These are phyloP conservation scores for Liodrosophila aerea DNA, from an alignment of 2,888 invertebrate genomes.

Conservation along the genomic window DNA sequence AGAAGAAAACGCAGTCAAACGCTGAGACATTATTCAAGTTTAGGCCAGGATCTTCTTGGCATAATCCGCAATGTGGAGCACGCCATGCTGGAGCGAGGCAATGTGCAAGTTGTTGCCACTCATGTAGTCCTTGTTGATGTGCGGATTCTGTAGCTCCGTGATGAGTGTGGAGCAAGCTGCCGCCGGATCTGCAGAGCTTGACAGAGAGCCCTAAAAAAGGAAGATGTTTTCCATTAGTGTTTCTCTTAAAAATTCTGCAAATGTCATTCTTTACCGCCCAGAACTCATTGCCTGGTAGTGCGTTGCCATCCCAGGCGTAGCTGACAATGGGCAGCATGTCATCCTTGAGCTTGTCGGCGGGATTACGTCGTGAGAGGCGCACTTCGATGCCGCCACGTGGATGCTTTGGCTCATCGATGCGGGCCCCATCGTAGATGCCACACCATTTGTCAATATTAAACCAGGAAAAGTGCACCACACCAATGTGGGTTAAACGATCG, in stretches of 20 bases:
- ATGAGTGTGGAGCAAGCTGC: conserved; percentile 85
- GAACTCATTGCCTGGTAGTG: conserved; percentile 89
- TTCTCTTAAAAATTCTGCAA: no score
- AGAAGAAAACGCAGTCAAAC: no score
- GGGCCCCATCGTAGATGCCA: conserved; percentile 82
- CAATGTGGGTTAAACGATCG: conserved; percentile 37
- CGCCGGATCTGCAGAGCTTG: conserved; percentile 83
- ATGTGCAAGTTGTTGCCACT: conserved; percentile 83
- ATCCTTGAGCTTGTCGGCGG: conserved; percentile 83
- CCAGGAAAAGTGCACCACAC: conserved; percentile 60
- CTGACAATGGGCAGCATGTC: conserved; percentile 84
- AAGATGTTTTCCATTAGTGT: no score
- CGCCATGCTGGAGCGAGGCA: conserved; percentile 80
- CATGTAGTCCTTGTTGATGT: conserved; percentile 83
- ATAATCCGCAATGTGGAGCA: conserved; percentile 78
- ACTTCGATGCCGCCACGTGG: conserved; percentile 83
- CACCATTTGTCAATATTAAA: conserved; percentile 79
- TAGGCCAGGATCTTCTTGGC: conserved; percentile 2
- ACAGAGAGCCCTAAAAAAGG: conserved; percentile 47
- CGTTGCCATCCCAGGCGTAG: conserved; percentile 89
- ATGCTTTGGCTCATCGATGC: conserved; percentile 62
- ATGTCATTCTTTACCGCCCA: conserved; percentile 86
- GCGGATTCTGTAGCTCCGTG: conserved; percentile 84
- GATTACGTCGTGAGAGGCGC: conserved; percentile 84
- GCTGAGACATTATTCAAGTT: background rate